Base-by-base conservation (phyloP, 1,140 invertebrate genomes). In the Drosophila lacteicornis region DNA sequence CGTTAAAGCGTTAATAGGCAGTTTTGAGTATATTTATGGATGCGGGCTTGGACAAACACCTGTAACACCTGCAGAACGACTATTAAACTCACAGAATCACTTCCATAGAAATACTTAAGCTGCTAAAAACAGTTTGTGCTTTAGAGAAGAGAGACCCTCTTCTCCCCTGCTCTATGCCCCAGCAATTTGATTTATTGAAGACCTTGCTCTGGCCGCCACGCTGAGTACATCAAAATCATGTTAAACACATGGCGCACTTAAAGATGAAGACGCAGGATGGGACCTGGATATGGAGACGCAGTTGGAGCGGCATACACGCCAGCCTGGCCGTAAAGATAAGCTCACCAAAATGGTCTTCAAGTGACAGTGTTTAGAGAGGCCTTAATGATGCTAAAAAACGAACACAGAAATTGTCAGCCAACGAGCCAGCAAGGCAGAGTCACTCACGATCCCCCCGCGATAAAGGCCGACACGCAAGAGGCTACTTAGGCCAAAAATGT, bases 401-500 rank as follows among this genome's bases (percentile, higher is more conserved):
- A 80, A 68, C 67, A 66, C 60, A 69, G 75, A 82, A 82, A 85
- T 87, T 85, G 82, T 87, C 83, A 22, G 19, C 12, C 36, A 8
- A 4, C 17, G 22, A 53, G 30, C n/a, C 27, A 7, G 15, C 19
- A 11, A 8, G 13, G 13, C 30, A 47, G 58, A 61, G 30, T 66
- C 57, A 67, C 63, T 69, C 66, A 69, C 47, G 66, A 69, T 69
- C 66, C 46, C 62, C 38, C 8, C 38, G 46, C 66, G 66, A 69
- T 38, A 50, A 68, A 66, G 30, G 42, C 50, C 25, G 76, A 71
- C 83, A 80, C 83, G 80, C 83, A 73, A 87, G 79, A 80, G 84
- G 83, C 84, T 85, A 87, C 83, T 87, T 87, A 83, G 76, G 80
- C 80, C 75, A 87, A 76, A 87, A 83, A 87, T 88, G 79, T 87